These are phyloP conservation scores for Silurus aristotelis DNA, from an alignment of 2,797 vertebrate species.

Conservation along the genomic window DNA sequence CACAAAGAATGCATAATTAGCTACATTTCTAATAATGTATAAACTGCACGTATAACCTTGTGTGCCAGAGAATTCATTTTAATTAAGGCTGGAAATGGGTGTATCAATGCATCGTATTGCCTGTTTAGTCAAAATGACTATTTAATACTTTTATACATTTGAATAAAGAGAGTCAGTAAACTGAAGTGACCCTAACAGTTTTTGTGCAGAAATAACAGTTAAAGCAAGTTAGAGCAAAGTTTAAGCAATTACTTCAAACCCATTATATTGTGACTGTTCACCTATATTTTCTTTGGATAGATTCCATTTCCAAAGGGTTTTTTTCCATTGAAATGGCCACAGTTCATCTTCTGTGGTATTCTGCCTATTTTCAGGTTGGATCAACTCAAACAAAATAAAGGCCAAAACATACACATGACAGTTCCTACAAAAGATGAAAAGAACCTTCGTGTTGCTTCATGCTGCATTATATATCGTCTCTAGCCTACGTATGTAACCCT, in stretches of 20 bases:
- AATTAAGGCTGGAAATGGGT: neutral
- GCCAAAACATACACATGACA: neutral
- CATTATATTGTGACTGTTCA: neutral
- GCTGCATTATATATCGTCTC: too few species aligned
- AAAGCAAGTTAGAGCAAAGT: neutral
- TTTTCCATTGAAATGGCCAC: conserved; percentile 1
- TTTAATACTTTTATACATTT: neutral
- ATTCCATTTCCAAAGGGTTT: conserved; percentile 7
- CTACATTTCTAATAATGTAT: neutral
- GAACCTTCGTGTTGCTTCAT: neutral
- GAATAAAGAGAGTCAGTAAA: neutral
- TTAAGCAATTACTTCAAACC: neutral
- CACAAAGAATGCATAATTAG: neutral
- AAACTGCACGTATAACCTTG: neutral
- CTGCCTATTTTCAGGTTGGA: conserved; percentile 17
- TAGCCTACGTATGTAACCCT: too few species aligned
- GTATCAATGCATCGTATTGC: too few species aligned
- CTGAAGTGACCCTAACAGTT: neutral
- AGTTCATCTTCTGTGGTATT: conserved; percentile 10
- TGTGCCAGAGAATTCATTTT: neutral
- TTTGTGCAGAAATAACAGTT: neutral
- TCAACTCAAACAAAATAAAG: neutral
- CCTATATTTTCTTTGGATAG: neutral
- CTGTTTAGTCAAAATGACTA: too few species aligned
- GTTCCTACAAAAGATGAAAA: neutral